phyloP scores from a whole-genome alignment of 2,113 vertebrate genomes.

The Protomyctophum bolini region DNA sequence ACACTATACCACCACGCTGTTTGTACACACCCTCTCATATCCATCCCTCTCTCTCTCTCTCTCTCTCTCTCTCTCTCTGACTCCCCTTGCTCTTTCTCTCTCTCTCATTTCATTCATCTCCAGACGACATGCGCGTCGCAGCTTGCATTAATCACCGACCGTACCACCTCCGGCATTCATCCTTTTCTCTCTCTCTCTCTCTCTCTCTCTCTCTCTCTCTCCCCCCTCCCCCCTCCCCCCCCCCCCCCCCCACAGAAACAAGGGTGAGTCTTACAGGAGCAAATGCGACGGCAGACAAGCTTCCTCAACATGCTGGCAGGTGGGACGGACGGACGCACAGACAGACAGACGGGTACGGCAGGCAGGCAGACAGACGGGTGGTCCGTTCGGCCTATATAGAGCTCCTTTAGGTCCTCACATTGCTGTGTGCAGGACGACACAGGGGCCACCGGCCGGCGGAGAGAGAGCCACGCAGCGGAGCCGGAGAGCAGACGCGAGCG shows the following conservation, averaged over 20 bases:
- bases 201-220: neutral
- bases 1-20: too few species aligned
- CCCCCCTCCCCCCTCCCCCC: neutral
- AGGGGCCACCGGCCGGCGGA: too few species aligned
- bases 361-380: neutral
- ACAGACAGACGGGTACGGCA: constrained; percentile 14
- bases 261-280: constrained; percentile 83
- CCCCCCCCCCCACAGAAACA: constrained; percentile 24
- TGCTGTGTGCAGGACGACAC: neutral
- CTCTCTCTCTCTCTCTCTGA: too few species aligned
- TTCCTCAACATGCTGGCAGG: constrained; percentile 82
- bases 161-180: neutral
- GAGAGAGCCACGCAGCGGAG: constrained; percentile 1
- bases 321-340: too few species aligned
- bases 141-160: neutral
- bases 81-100: neutral
- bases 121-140: constrained; percentile 4
- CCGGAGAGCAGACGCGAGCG: constrained; percentile 7
- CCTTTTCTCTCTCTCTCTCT: neutral
- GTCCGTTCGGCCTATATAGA: constrained; percentile 6
- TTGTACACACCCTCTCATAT: too few species aligned
- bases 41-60: too few species aligned
- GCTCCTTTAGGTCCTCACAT: constrained; percentile 32
- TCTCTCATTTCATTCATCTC: constrained; percentile 13
- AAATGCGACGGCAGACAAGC: constrained; percentile 86